Conservation (phyloP, 2,113 vertebrate genomes). For the Tachysurus fulvidraco region DNA sequence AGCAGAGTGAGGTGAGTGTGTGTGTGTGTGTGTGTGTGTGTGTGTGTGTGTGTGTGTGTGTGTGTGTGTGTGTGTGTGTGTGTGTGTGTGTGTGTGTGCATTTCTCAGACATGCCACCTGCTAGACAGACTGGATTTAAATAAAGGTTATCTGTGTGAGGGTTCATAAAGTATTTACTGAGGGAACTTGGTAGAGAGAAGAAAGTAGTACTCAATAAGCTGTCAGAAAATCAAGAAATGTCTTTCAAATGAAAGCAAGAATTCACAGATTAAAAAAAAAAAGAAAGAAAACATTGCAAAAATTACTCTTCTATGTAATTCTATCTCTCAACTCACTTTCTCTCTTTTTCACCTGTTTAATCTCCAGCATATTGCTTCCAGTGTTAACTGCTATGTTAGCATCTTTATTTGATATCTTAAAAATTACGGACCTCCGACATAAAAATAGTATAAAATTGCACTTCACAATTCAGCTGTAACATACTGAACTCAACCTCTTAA, state of each 20-base stretch:
- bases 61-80: too few species aligned
- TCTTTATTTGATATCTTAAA: background rate
- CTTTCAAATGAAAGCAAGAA: background rate
- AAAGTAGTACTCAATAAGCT: conserved; percentile 8
- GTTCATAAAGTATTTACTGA: conserved; percentile 12
- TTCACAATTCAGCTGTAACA: background rate
- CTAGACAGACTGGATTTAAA: background rate
- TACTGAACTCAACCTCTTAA: background rate
- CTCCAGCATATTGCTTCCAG: background rate
- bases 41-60: too few species aligned
- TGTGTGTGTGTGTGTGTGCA: background rate
- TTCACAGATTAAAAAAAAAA: background rate
- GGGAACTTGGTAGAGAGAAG: background rate
- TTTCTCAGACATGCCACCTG: conserved; percentile 3
- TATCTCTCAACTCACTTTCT: background rate
- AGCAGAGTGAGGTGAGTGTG: conserved; percentile 12
- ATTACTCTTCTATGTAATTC: background rate
- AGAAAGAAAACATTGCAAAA: background rate
- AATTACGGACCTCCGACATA: background rate
- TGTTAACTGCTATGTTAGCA: background rate
- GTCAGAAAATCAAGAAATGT: background rate
- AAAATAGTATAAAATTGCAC: background rate
- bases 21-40: background rate
- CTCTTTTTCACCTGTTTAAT: background rate
- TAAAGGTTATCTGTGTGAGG: background rate